Evolutionary conservation across 2,888 invertebrate genomes (phyloP), one percentile per base, ranked within the genome.

Genomic region (Esperia sulphurella): DNA sequence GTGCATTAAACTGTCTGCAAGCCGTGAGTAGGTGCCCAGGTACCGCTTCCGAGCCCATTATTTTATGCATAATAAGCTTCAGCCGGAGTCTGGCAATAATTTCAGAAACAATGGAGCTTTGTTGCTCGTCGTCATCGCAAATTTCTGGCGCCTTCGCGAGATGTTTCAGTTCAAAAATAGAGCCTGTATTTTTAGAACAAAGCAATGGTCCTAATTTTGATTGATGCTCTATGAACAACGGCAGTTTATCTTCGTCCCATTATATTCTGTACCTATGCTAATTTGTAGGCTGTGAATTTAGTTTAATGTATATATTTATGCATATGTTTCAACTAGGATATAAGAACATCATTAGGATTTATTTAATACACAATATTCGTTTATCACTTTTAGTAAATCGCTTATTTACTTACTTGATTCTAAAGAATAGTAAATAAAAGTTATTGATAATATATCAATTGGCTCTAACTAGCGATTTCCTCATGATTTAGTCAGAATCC

Each of bases 51-150:
- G 63, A 50, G 54, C 49, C 71, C 71, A 79, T 82, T 83, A 82
- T 79, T 81, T 79, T 81, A 83, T 81, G 81, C 75, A 79, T 79
- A 84, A 75, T 73, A 76, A 76, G 63, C 75, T 63, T 58, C 61
- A 65, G 61, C 63, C 46, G 61, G 58, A 70, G 71, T 68, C 67
- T 63, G 73, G 72, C 72, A 68, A 77, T 79, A 81, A 75, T 79
- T 82, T 71, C 65, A 60, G 65, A 67, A 76, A 79, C 79, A 81
- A 83, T 74, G 66, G 74, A 59, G 65, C 71, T 73, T 71, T 69
- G 74, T 67, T 68, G 63, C 65, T 64, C 60, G 55, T 60, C 59
- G 54, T 64, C 60, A 54, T 60, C 59, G 54, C 63, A 59, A 63
- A 53, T 49, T 49, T 45, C 41, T 31, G 37, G 41, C 44, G 35